Percentiles rank a stretch among this genome's conserved stretches.
Conservation (phyloP, 2,888 invertebrate genomes). For the Hirtodrosophila cameraria region DNA sequence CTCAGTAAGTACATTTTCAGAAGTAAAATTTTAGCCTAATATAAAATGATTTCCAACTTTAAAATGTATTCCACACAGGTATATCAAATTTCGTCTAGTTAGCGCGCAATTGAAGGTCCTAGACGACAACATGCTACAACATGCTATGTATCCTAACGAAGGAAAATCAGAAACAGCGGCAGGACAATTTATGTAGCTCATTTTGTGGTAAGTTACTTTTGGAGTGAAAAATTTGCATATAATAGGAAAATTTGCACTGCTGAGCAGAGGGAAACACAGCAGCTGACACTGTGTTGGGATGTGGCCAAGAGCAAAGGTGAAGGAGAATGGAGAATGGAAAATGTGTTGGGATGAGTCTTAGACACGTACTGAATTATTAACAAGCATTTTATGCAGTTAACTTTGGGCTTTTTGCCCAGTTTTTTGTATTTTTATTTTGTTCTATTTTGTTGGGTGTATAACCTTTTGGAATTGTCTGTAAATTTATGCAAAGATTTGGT, state of each 20-base stretch:
- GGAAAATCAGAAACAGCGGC: conserved; percentile 24
- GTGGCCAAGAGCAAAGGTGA: conserved; percentile 9
- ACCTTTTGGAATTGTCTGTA: conserved; percentile 56
- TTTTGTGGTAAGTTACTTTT: conserved; percentile 52
- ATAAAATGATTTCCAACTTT: too few species aligned
- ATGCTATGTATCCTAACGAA: conserved; percentile 2
- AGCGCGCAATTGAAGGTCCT: conserved; percentile 6
- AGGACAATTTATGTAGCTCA: conserved; percentile 63
- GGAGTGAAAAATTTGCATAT: conserved; percentile 68
- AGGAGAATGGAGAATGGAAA: too few species aligned
- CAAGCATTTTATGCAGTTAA: conserved; percentile 59
- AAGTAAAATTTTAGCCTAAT: too few species aligned
- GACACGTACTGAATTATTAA: conserved; percentile 71
- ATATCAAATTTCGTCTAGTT: not conserved
- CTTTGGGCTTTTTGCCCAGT: conserved; percentile 19
- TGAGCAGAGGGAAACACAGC: conserved; percentile 11
- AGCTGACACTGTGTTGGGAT: conserved; percentile 54
- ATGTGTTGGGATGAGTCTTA: conserved; percentile 23
- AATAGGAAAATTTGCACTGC: conserved; percentile 60
- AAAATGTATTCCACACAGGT: not conserved
- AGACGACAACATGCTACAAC: not conserved
- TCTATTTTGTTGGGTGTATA: conserved; percentile 16
- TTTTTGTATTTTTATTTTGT: conserved; percentile 1
- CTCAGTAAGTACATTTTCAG: too few species aligned
- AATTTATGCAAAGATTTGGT: conserved; percentile 62